phyloP scores from a whole-genome alignment of 2,113 vertebrate genomes.

The Eleginops maclovinus region DNA sequence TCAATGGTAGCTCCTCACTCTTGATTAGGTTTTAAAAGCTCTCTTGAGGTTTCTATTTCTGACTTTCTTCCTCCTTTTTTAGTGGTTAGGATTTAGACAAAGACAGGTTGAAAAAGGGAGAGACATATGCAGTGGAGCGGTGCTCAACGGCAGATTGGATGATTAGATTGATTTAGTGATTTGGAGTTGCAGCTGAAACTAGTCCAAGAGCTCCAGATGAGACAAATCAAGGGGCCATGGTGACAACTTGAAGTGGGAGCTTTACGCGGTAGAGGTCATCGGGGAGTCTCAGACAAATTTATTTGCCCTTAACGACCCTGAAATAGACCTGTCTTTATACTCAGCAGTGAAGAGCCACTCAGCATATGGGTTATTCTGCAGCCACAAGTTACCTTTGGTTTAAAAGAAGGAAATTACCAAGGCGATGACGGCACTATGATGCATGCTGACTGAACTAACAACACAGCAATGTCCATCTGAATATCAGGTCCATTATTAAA shows the following conservation, averaged over 20 bases:
- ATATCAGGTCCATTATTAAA: slow-evolving; percentile 24
- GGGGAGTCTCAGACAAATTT: slow-evolving; percentile 64
- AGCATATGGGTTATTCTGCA: slow-evolving; percentile 34
- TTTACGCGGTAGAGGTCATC: slow-evolving; percentile 23
- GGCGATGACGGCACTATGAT: neutral
- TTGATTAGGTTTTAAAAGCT: slow-evolving; percentile 43
- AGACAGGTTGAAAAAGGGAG: slow-evolving; percentile 24
- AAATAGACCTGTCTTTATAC: slow-evolving; percentile 59
- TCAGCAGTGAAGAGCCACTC: slow-evolving; percentile 42
- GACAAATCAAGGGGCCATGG: slow-evolving; percentile 66
- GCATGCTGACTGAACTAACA: slow-evolving; percentile 15
- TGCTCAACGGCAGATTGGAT: slow-evolving; percentile 67
- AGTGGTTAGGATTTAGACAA: slow-evolving; percentile 31
- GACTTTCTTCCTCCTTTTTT: slow-evolving; percentile 23
- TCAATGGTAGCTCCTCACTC: slow-evolving; percentile 23
- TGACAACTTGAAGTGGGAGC: slow-evolving; percentile 57
- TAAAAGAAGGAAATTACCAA: neutral
- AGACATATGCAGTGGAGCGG: slow-evolving; percentile 50
- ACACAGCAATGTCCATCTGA: slow-evolving; percentile 14
- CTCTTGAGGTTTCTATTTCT: slow-evolving; percentile 38
- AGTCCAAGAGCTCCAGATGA: slow-evolving; percentile 70
- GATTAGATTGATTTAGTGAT: slow-evolving; percentile 78
- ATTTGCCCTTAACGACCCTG: slow-evolving; percentile 68
- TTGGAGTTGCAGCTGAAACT: slow-evolving; percentile 69
- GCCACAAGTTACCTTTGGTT: slow-evolving; percentile 14